phyloP scores from a whole-genome alignment of 2,797 vertebrate species.

The Coranthus polyacanthus region DNA sequence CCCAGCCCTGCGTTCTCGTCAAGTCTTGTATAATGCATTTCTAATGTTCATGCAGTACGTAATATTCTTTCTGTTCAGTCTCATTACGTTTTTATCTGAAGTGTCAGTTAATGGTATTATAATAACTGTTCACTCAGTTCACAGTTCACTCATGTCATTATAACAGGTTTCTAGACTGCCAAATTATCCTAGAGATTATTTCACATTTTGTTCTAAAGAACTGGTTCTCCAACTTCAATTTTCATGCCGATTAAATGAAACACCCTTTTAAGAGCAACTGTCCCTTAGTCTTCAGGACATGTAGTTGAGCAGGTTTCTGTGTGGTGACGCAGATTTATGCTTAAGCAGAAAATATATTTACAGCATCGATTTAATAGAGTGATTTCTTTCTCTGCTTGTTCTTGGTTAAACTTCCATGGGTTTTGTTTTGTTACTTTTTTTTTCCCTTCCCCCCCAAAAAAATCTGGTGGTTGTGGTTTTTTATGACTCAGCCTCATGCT shows the following conservation, averaged over 20 bases:
- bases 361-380: too few relatives aligned
- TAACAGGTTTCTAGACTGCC: background rate
- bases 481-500: conserved; percentile 63
- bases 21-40: background rate
- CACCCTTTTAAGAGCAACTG: background rate
- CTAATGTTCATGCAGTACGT: background rate
- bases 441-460: conserved; percentile 1
- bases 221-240: conserved; percentile 1
- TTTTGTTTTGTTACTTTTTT: conserved; percentile 1
- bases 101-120: conserved; percentile 8
- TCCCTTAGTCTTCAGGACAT: too few relatives aligned
- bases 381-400: background rate
- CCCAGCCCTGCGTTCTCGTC: background rate
- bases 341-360: background rate
- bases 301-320: too few relatives aligned
- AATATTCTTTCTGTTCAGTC: background rate
- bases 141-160: conserved; percentile 17
- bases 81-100: conserved; percentile 5
- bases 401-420: background rate
- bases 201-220: background rate
- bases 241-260: too few relatives aligned
- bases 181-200: conserved; percentile 2
- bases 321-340: too few relatives aligned
- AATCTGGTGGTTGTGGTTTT: conserved; percentile 57
- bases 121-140: too few relatives aligned